These are phyloP conservation scores for Calliopum simillimum DNA, from an alignment of 2,888 invertebrate species.

Conservation along the genomic window DNA sequence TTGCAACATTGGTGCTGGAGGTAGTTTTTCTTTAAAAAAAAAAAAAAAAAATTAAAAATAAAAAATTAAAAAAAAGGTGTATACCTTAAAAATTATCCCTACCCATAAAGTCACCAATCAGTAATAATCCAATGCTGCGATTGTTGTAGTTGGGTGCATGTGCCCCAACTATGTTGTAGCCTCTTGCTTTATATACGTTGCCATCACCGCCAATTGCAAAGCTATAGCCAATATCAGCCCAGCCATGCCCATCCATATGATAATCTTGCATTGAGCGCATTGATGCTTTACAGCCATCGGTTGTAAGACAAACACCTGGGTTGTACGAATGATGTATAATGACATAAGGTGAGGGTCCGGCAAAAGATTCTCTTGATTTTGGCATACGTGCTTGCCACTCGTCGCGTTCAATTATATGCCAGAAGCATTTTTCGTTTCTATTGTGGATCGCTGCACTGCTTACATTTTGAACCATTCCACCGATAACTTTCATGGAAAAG, in stretches of 20 bases:
- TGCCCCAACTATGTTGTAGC: slow-evolving; percentile 75
- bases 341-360: slow-evolving; percentile 40
- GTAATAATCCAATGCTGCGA: slow-evolving; percentile 74
- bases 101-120: slow-evolving; percentile 69
- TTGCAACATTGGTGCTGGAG: slow-evolving; percentile 70
- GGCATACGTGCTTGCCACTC: slow-evolving; percentile 72
- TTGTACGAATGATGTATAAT: slow-evolving; percentile 70
- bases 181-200: slow-evolving; percentile 70
- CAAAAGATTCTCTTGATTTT: slow-evolving; percentile 49
- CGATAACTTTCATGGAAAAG: background rate
- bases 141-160: slow-evolving; percentile 75
- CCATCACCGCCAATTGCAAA: slow-evolving; percentile 63
- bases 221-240: slow-evolving; percentile 63
- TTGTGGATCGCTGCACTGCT: background rate
- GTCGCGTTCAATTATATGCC: slow-evolving; percentile 62
- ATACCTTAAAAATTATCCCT: slow-evolving; percentile 18
- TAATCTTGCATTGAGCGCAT: slow-evolving; percentile 59
- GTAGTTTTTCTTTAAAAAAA: slow-evolving; percentile 69
- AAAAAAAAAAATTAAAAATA: background rate
- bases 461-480: background rate
- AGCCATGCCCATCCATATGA: slow-evolving; percentile 59
- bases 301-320: slow-evolving; percentile 48
- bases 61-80: background rate
- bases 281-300: slow-evolving; percentile 52
- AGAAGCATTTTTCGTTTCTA: slow-evolving; percentile 17